Evolutionary conservation across 2,113 vertebrate species (phyloP).

Genomic region (Nycticorax nycticorax): DNA sequence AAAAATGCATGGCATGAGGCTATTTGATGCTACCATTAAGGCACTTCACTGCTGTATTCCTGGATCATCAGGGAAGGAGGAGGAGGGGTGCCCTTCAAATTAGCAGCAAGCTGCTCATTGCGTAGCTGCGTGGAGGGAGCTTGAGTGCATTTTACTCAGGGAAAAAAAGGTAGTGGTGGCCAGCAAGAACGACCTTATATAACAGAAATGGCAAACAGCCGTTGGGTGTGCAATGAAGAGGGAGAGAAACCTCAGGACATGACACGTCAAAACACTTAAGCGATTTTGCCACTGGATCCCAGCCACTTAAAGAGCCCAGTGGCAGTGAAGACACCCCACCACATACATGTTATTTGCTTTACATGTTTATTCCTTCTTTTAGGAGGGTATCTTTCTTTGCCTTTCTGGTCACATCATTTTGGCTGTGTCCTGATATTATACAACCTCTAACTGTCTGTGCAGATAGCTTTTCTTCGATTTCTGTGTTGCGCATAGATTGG

Average conservation of each 20-base stretch:
- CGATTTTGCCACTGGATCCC: not conserved
- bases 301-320: not conserved
- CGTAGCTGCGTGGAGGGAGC: not conserved
- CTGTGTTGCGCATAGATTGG: not conserved
- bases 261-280: not conserved
- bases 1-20: conserved; percentile 47
- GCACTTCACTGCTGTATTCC: conserved; percentile 1
- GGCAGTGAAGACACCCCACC: not conserved
- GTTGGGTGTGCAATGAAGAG: not conserved
- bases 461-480: not conserved
- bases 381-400: not conserved
- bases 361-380: not conserved
- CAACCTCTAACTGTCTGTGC: not conserved
- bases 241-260: not conserved
- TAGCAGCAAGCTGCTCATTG: not conserved
- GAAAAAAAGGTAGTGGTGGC: not conserved
- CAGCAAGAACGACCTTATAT: not conserved
- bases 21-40: conserved; percentile 52
- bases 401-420: not conserved
- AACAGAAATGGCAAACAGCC: conserved; percentile 4
- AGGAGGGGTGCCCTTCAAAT: not conserved
- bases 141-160: not conserved
- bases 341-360: not conserved
- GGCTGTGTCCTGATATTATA: not conserved
- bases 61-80: conserved; percentile 14